Base-by-base conservation (phyloP, 2,797 vertebrate species). In the Staurois parvus region DNA sequence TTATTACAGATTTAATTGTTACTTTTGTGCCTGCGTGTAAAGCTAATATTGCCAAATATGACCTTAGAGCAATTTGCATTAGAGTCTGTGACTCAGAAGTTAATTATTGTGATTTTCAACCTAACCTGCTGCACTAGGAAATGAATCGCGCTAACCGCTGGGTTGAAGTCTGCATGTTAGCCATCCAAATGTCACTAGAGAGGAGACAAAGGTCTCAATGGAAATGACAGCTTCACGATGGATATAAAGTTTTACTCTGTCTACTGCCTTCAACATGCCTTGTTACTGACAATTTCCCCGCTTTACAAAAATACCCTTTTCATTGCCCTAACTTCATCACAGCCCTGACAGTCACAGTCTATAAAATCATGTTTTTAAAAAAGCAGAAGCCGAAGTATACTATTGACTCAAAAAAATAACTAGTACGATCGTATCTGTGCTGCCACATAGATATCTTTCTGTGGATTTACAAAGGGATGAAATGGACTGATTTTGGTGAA, bases 81-180 rank as follows among this genome's bases (percentile, higher is more conserved):
- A 68, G 69, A 26, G n/a, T 76, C 67, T 56, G 9, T 30, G 79
- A 76, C 70, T 34, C 40, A 80, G 34, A 59, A 81, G 59, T 74
- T 85, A 85, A 85, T 85, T 79, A 85, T 79, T 85, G 77, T 75
- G 70, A 80, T 85, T 85, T 69, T 40, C 69, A 73, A 67, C 77
- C 76, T 74, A 74, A 80, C 84, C 84, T 75, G 56, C 42, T 68
- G 70, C 37, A 85, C 42, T 74, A 75, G 72, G 64, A 80, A 66
- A 68, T 80, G 30, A 80, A 80, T 56, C 45, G 37, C 84, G 67
- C 34, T 85, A 62, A 75, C 77, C 32, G 77, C 84, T 80, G 67
- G 32, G 75, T 66, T 40, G 30, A 17, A 72, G 68, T 34, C 52
- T n/a, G 66, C 75, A 79, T 73, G 85, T 83, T 83, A 62, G 37